These are phyloP conservation scores for Meda fulgida DNA, from an alignment of 2,797 vertebrate species.

Conservation along the genomic window DNA sequence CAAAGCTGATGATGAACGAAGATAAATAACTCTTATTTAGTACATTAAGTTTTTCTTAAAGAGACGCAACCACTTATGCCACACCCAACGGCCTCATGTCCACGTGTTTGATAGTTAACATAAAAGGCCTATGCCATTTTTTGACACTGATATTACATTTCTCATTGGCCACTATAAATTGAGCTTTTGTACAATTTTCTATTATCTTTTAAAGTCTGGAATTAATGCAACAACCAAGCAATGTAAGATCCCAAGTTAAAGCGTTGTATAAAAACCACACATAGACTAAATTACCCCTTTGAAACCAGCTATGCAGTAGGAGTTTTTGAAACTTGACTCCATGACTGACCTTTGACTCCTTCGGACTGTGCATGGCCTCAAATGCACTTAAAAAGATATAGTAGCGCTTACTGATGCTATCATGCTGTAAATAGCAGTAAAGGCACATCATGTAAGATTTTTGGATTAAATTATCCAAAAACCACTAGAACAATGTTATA, in stretches of 20 bases:
- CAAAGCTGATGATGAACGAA: neutral
- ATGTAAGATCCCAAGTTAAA: neutral
- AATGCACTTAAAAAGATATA: neutral
- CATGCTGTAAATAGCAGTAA: neutral
- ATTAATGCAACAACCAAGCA: neutral
- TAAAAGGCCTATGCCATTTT: neutral
- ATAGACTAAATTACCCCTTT: neutral
- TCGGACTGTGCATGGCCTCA: neutral
- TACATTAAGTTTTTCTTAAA: too few relatives aligned
- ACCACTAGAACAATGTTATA: too few relatives aligned
- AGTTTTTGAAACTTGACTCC: constrained; percentile 33
- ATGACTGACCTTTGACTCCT: constrained; percentile 6
- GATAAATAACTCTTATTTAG: neutral
- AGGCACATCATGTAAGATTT: too few relatives aligned
- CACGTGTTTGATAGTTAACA: neutral
- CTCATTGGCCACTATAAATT: neutral
- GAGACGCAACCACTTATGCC: neutral
- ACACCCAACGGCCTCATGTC: neutral
- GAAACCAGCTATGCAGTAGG: neutral
- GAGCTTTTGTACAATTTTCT: neutral
- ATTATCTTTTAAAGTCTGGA: neutral
- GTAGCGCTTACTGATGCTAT: neutral
- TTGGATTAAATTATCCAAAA: too few relatives aligned
- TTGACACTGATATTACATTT: neutral
- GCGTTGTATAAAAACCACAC: neutral